Conservation (phyloP, 2,113 vertebrate genomes). For the Chauna torquata region DNA sequence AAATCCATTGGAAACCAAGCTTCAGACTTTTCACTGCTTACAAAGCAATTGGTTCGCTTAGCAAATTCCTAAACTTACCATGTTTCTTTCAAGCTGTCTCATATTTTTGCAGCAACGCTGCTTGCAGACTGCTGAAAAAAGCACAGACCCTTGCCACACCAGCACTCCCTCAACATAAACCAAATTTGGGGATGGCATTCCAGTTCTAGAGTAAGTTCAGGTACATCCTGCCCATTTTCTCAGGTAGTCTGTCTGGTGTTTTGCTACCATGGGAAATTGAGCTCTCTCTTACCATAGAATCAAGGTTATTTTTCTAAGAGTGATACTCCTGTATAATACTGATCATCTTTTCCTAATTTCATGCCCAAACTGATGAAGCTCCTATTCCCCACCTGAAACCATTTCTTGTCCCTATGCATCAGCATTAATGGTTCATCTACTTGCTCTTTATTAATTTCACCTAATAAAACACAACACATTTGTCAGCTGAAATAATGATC, state of each 20-base stretch:
- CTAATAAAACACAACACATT: neutral
- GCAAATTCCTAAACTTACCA: neutral
- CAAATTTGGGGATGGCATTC: fast-evolving
- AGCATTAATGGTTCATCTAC: neutral
- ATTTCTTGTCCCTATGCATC: neutral
- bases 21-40: neutral
- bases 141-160: neutral
- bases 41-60: neutral
- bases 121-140: neutral
- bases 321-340: neutral
- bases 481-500: neutral
- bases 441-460: neutral
- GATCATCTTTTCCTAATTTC: neutral
- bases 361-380: neutral
- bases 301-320: neutral
- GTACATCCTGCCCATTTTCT: neutral
- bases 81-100: neutral
- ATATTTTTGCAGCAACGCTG: neutral
- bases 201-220: neutral
- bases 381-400: neutral
- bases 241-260: neutral
- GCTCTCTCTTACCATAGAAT: neutral
- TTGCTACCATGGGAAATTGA: neutral
- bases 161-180: fast-evolving
- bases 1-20: neutral